Base-by-base conservation (phyloP, 2,797 vertebrate species). In the Bradypus variegatus region DNA sequence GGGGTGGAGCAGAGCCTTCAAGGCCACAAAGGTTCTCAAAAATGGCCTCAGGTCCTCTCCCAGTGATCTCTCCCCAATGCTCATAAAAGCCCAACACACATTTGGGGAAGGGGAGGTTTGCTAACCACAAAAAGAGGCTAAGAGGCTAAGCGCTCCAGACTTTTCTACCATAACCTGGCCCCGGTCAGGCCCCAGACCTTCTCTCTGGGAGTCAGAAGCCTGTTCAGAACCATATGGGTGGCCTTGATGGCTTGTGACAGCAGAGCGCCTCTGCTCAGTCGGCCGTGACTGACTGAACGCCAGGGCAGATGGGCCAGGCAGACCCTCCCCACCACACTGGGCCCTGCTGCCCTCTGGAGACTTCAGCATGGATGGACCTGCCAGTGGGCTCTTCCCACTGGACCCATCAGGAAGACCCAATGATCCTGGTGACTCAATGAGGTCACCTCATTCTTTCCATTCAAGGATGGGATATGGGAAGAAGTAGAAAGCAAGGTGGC, bases 161-260 rank as follows among this genome's bases (percentile, higher is more conserved):
- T 41, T 48, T 53, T 38, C 29, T 6, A 55, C 72, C 27, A 25
- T 18, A 16, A 79, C 50, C 15, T 62, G 16, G 13, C 25, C 65
- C 38, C 50, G 23, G 75, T n/a, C 77, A 65, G 69, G 21, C 23
- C 21, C 69, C 45, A 15, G 23, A 18, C 65, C 7, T 29, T 48
- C 55, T 78, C 36, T 36, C 62, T 45, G 73, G 50, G 50, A 13
- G 33, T 33, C 13, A 33, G 23, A n/a, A 69, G 41, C 38, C 33
- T 36, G 15, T 19, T 80, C 53, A 45, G 45, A 67, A 72, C n/a
- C n/a, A 67, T 5, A 50, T 60, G 67, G 69, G 12, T 10, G 5
- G 84, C 58, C 36, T 38, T 89, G 64, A 83, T 41, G 55, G 62
- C 69, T 91, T 89, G 18, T 16, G 78, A 95, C 86, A 94, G 38